Conservation (phyloP, 2,888 invertebrate genomes). For the Zaprionus bogoriensis region DNA sequence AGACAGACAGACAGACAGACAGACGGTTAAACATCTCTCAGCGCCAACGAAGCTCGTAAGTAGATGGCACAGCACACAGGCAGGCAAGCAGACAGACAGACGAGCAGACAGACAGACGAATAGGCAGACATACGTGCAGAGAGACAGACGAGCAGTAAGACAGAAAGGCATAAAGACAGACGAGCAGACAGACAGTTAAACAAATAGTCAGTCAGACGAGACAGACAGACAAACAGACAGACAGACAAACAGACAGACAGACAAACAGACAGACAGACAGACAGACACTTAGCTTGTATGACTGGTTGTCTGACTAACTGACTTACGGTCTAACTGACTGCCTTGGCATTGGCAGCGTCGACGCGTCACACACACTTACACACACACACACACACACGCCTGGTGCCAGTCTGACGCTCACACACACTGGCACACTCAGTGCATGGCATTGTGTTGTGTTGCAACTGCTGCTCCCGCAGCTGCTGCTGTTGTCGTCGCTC, state of each 20-base stretch:
- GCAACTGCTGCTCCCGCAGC: slow-evolving; percentile 16
- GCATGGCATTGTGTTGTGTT: slow-evolving; percentile 15
- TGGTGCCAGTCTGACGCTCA: slow-evolving; percentile 57
- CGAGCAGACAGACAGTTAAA: neutral
- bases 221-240: slow-evolving; percentile 1
- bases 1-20: slow-evolving; percentile 29
- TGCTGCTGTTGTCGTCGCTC: slow-evolving; percentile 16
- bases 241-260: neutral
- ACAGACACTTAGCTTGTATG: slow-evolving; percentile 42
- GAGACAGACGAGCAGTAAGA: slow-evolving; percentile 27
- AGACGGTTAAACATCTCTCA: slow-evolving; percentile 36
- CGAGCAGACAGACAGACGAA: neutral
- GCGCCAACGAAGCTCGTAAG: slow-evolving; percentile 42
- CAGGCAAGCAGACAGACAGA: neutral
- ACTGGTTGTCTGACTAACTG: slow-evolving; percentile 18
- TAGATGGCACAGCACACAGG: slow-evolving; percentile 35
- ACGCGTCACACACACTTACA: slow-evolving; percentile 12
- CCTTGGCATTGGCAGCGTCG: slow-evolving; percentile 40
- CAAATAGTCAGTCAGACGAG: slow-evolving; percentile 12
- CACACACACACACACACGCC: slow-evolving; percentile 35
- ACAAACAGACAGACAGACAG: slow-evolving; percentile 12
- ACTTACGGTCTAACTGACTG: slow-evolving; percentile 30
- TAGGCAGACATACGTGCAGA: slow-evolving; percentile 12
- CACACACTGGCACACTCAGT: slow-evolving; percentile 9
- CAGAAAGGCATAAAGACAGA: neutral